phyloP scores from a whole-genome alignment of 2,888 invertebrate species.

The Odontothrips loti region DNA sequence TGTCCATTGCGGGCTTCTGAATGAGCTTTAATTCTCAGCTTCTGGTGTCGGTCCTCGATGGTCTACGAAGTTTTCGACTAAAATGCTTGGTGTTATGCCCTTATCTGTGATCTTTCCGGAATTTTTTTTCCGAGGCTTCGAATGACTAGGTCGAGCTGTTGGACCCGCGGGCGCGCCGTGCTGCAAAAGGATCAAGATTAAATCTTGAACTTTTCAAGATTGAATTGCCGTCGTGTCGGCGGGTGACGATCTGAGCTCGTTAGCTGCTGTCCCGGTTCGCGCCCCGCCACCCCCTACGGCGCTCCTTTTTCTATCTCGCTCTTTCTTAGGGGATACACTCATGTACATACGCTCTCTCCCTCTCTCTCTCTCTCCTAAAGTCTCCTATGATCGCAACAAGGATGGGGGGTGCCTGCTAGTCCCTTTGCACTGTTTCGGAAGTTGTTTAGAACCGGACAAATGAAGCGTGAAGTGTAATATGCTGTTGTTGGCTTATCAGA shows the following conservation, averaged over 20 bases:
- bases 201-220: background rate
- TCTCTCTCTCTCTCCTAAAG: background rate
- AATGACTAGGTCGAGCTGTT: no score
- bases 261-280: background rate
- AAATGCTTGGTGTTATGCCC: no score
- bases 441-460: background rate
- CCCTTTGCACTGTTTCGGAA: background rate
- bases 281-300: background rate
- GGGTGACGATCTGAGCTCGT: background rate
- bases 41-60: no score
- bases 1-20: no score
- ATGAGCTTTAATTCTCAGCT: no score
- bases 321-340: background rate
- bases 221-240: background rate
- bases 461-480: background rate
- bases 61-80: no score
- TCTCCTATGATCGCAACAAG: background rate
- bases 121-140: no score
- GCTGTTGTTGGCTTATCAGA: conserved; percentile 25
- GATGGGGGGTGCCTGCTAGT: background rate
- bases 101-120: no score
- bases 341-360: background rate
- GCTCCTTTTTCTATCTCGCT: background rate
- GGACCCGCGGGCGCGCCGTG: no score
- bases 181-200: background rate